A percentile compares a stretch with the other conserved stretches of the same genome.
Conservation (phyloP, 2,888 invertebrate genomes). For the Thera britannica region DNA sequence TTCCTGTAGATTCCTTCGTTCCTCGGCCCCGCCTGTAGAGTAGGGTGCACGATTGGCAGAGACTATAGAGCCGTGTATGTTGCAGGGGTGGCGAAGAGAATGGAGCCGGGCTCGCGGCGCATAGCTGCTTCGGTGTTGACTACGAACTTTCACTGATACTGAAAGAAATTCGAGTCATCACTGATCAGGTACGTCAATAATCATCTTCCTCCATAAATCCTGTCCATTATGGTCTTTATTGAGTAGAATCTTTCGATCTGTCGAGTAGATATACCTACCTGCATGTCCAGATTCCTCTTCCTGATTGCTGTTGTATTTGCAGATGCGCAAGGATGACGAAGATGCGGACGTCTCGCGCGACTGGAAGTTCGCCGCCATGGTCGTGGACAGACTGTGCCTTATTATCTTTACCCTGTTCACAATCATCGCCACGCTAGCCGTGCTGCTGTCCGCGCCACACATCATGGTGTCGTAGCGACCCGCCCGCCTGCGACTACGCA, state of each 20-base stretch:
- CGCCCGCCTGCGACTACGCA: constrained; percentile 82
- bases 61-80: constrained; percentile 72
- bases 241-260: background rate
- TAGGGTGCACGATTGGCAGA: constrained; percentile 74
- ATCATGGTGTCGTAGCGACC: constrained; percentile 94
- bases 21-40: constrained; percentile 78
- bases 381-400: constrained; percentile 99
- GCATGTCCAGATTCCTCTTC: background rate
- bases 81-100: constrained; percentile 86
- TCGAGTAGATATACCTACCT: background rate
- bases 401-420: constrained; percentile 99
- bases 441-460: constrained; percentile 98
- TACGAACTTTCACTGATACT: constrained; percentile 97
- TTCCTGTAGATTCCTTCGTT: constrained; percentile 79
- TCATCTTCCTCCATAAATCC: background rate
- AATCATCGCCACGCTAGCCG: constrained; percentile 98
- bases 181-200: constrained; percentile 89
- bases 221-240: background rate
- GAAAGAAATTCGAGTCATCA: constrained; percentile 97
- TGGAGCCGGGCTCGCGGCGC: constrained; percentile 91
- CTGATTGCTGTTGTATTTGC: constrained; percentile 57
- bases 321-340: constrained; percentile 97
- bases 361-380: constrained; percentile 99
- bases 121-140: constrained; percentile 95
- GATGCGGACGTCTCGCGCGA: constrained; percentile 97